Evolutionary conservation across 92 coral and sea anemone species (phyloP).

Genomic region (Phenganax subtilis): DNA sequence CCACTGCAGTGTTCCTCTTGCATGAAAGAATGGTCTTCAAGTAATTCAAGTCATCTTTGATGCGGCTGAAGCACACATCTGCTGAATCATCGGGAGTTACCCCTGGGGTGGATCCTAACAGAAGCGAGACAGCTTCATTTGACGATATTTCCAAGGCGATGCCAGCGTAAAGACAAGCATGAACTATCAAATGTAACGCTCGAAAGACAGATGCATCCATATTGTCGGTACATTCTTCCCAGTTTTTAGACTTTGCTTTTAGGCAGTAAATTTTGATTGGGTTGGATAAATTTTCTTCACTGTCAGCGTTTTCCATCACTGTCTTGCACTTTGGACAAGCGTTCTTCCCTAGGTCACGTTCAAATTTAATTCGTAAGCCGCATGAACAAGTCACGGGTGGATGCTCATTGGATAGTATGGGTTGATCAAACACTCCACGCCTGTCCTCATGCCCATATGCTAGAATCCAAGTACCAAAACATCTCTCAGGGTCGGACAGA

Average conservation of each 20-base stretch:
- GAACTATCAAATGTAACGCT: conserved; percentile 70
- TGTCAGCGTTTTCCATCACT: background rate
- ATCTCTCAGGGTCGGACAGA: conserved; percentile 18
- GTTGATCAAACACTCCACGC: conserved; percentile 11
- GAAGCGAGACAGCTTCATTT: conserved; percentile 42
- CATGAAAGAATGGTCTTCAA: conserved; percentile 56
- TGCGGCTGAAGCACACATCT: conserved; percentile 57
- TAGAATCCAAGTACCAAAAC: background rate
- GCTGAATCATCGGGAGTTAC: conserved; percentile 11
- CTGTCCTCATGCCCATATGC: background rate
- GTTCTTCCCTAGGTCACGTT: background rate
- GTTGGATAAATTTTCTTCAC: background rate
- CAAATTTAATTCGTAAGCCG: conserved; percentile 7
- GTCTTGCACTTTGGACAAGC: conserved; percentile 11
- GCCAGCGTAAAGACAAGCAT: conserved; percentile 72
- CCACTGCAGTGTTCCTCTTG: conserved; percentile 56
- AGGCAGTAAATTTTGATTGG: background rate
- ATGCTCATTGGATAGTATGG: background rate
- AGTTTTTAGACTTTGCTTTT: conserved; percentile 18
- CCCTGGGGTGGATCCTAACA: conserved; percentile 28
- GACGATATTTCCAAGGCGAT: conserved; percentile 51
- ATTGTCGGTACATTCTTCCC: conserved; percentile 20
- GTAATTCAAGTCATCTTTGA: conserved; percentile 54
- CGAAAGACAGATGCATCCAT: conserved; percentile 72
- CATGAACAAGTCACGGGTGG: conserved; percentile 24